Evolutionary conservation across 2,888 invertebrate genomes (phyloP), one percentile per base, ranked within the genome.

Genomic region (Orchestes rusci): DNA sequence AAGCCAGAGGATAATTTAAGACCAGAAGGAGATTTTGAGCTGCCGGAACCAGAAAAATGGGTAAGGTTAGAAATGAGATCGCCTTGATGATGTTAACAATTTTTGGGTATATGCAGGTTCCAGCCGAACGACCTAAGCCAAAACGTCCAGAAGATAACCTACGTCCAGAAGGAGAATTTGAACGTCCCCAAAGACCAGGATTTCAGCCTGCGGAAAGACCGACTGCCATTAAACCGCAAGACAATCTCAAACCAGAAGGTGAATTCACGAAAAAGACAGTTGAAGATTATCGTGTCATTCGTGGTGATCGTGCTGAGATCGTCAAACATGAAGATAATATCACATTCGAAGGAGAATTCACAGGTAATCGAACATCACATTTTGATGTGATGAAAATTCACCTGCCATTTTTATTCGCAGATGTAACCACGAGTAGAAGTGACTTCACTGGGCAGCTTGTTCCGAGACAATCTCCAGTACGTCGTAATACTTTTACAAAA

Each of bases 401-500:
- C n/a, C n/a, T n/a, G n/a, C 12, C 13, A 30, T 30, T 12, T 12
- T 30, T 30, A n/a, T 27, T 34, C 37, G 16, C 35, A 84, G 84
- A 80, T 67, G 72, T 76, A 44, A 84, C 84, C 45, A 85, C 84
- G 38, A 74, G 76, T 39, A 78, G 79, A 56, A 68, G 75, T 48
- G 82, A 80, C 61, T 85, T 79, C 64, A 82, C 81, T 52, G 77
- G 79, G n/a, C 76, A 78, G 63, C 72, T 76, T 52, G 72, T 75
- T 3, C 80, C 81, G 60, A 72, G 80, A 57, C 74, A 79, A 31
- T 77, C 72, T 60, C 77, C 80, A 45, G 76, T 82, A 35, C 72
- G 85, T 54, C 74, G 84, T 40, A 83, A 84, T 58, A 86, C 85
- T 1, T 85, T 79, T 73, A 85, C 85, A 0, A 85, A 85, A 65